phyloP scores from a whole-genome alignment of 1,140 invertebrate genomes.

The Teleogryllus occipitalis region DNA sequence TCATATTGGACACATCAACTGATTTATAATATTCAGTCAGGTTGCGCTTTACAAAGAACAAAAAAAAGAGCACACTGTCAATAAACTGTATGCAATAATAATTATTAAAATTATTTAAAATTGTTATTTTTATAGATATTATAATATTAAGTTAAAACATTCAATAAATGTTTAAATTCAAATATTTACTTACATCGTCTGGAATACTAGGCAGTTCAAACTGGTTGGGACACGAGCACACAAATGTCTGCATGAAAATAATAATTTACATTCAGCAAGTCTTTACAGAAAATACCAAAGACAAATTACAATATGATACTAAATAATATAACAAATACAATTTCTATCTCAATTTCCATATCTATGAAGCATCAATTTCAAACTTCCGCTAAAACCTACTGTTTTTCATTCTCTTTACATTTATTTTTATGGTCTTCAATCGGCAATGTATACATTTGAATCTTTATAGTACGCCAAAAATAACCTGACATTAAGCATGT shows the following conservation, averaged over 20 bases:
- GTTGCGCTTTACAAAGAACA: constrained; percentile 65
- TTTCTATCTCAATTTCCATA: not conserved
- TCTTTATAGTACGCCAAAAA: too few species aligned
- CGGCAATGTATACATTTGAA: too few species aligned
- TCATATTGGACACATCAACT: constrained; percentile 85
- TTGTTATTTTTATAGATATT: not conserved
- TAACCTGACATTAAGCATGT: too few species aligned
- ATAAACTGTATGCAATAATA: not conserved
- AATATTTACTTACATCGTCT: constrained; percentile 71
- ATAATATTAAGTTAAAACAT: not conserved
- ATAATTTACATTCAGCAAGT: constrained; percentile 7
- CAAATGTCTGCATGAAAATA: constrained; percentile 55
- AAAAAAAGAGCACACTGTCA: constrained; percentile 27
- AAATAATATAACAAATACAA: not conserved
- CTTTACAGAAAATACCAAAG: not conserved
- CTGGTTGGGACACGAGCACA: constrained; percentile 66
- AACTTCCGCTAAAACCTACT: not conserved
- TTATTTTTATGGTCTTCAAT: too few species aligned
- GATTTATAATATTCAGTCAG: constrained; percentile 94
- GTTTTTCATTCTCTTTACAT: too few species aligned
- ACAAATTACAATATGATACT: not conserved
- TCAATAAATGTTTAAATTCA: not conserved
- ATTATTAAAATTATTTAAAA: not conserved
- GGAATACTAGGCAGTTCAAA: constrained; percentile 84
- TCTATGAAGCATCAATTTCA: not conserved